Evolutionary conservation across 2,113 vertebrate species (phyloP), one percentile per base, ranked within the genome.

Genomic region (Pelobates fuscus): DNA sequence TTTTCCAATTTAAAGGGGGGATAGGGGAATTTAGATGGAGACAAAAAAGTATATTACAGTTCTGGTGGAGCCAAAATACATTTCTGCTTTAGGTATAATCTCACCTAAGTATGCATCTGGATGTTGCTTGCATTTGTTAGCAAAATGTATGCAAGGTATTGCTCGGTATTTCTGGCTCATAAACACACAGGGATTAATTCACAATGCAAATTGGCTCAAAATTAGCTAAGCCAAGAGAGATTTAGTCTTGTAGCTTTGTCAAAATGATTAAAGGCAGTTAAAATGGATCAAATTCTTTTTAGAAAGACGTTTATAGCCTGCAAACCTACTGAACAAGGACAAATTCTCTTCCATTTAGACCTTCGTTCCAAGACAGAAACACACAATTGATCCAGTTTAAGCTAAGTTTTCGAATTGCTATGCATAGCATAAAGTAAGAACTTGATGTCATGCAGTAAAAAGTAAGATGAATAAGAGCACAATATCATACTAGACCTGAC

Each of bases 221-320:
- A 26, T 61, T 61, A 61, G 10, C 59, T 61, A 11, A 30, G 14
- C 27, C 26, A 61, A 30, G 59, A 61, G 59, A 61, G 59, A 61
- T 61, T 61, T 30, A 61, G 29, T 61, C 59, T 18, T 29, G 25
- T 61, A 61, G 25, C 14, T 30, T 61, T 61, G 59, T 30, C 26
- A 27, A 29, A 61, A 30, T 29, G 26, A 61, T 61, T 61, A 61
- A 61, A 61, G 59, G 15, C 59, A 61, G 25, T 25, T 8, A 25
- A 30, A 30, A 61, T 29, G 27, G 27, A 61, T 61, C 25, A 27
- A 17, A 26, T 30, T 61, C 59, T 29, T 61, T 29, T 61, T 29
- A 61, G 25, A 29, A 30, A 29, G 26, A 25, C 25, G 29, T 61
- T 61, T 61, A 55, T 6, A 29, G 59, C 25, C 18, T 12, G 29